Evolutionary conservation across 2,113 vertebrate genomes (phyloP), one percentile per base, ranked within the genome.

Genomic region (Entelurus aequoreus): DNA sequence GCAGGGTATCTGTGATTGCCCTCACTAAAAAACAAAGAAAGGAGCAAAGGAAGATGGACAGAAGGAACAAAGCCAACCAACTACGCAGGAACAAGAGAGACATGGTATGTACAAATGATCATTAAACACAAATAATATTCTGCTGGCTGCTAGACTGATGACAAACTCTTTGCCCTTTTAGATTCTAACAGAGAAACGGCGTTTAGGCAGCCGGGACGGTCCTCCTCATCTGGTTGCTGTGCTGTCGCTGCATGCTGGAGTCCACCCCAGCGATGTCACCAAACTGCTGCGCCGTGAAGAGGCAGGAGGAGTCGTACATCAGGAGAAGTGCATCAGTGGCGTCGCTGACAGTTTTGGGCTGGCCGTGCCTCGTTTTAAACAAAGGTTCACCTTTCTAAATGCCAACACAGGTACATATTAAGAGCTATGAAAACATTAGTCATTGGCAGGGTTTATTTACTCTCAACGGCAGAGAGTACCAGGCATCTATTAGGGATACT

Each of bases 61-160:
- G 94, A 75, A 85, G 93, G 54, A 90, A 98, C 80, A 93, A 93
- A 77, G 93, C 95, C 46, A 91, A 77, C 71, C 95, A 98, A 87
- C 89, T 97, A n/a, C 95, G 96, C 40, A 90, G 86, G 59, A 95
- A 95, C 72, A 93, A 94, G 81, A 95, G 93, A 79, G 95, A 97
- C 74, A 88, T 88, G 88, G 97, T 98, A 84, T 49, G 56, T 12
- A 46, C 12, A 1, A 7, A 55, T 13, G 63, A 19, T 50, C 13
- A 44, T 15, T 1, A 62, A 15, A 6, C 1, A 49, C 6, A 13
- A 19, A 12, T 0, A 51, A 55, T 2, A 16, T 2, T 8, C 5
- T 60, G 60, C 40, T 66, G 46, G 8, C 6, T 6, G 1, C 4
- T 21, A 59, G 38, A 68, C 42, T 1, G 16, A 57, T 11, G 3